Base-by-base conservation (phyloP, 2,797 vertebrate genomes). In the Eleutherodactylus coqui region DNA sequence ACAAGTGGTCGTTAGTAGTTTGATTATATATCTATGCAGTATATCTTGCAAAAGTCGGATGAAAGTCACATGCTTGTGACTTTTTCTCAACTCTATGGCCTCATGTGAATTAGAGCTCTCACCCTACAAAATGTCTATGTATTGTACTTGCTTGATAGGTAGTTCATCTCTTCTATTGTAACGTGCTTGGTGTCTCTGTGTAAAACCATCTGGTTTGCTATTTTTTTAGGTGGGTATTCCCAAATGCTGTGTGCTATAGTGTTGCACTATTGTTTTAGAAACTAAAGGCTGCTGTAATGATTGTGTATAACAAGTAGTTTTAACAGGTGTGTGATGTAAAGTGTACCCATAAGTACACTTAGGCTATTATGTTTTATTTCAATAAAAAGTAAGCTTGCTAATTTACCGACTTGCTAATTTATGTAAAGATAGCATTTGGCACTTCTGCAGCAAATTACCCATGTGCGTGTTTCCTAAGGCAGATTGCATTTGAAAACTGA, bases 351-450 rank as follows among this genome's bases (percentile, higher is more conserved):
- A 53, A 53, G 49, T 55, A 77, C 29, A 53, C 34, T 13, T 24
- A 36, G 51, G 32, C 55, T 32, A 29, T 45, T 43, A 79, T 79
- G 41, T 21, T 43, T 72, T 85, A 43, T 51, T 38, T 70, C 16
- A 72, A 85, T 70, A 45, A 43, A 76, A 85, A 43, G 36, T 41
- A 55, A 43, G 2, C 19, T 24, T 72, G 32, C 29, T 77, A 51
- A 62, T 84, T 67, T 69, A 77, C 19, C 55, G 72, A 53, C 64
- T 45, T 79, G 76, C 9, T 58, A 55, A 72, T 79, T 79, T 79
- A 79, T 85, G 51, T 85, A 72, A 58, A 45, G 5, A 70, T 60
- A 70, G 32, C 38, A 77, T 84, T 77, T 77, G 83, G 64, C 64
- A 85, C 49, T 55, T 60, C n/a, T 29, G 29, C 36, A 11, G 38